phyloP scores from a whole-genome alignment of 2,797 vertebrate species.

The Lacerta agilis region DNA sequence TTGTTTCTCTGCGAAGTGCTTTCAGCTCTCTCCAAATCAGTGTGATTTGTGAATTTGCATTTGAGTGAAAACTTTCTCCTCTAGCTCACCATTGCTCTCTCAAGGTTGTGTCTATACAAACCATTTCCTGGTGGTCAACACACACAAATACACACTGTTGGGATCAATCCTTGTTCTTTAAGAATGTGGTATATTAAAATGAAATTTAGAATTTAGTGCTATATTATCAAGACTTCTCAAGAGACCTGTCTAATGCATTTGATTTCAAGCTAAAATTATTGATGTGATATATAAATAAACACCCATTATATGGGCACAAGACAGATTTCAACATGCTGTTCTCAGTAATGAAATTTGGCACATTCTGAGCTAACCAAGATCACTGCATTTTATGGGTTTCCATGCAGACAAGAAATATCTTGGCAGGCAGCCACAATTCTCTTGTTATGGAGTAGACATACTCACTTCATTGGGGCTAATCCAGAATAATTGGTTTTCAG shows the following conservation, averaged over 20 bases:
- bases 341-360: background rate
- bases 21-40: background rate
- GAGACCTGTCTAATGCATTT: slow-evolving; percentile 1
- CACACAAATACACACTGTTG: background rate
- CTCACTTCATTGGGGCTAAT: background rate
- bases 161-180: background rate
- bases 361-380: background rate
- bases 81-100: background rate
- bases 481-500: background rate
- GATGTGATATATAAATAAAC: slow-evolving; percentile 11
- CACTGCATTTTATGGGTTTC: slow-evolving; percentile 15
- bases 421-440: slow-evolving; percentile 14
- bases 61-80: slow-evolving; percentile 1
- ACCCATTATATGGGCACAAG: background rate
- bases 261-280: background rate
- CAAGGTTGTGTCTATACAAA: background rate
- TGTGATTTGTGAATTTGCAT: background rate
- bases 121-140: background rate
- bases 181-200: background rate
- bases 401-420: slow-evolving; percentile 1
- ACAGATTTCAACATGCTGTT: background rate
- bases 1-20: background rate
- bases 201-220: slow-evolving; percentile 27
- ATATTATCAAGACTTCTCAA: background rate
- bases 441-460: background rate